Conservation (phyloP, 2,113 vertebrate species). For the Pomatorhinus ruficollis region DNA sequence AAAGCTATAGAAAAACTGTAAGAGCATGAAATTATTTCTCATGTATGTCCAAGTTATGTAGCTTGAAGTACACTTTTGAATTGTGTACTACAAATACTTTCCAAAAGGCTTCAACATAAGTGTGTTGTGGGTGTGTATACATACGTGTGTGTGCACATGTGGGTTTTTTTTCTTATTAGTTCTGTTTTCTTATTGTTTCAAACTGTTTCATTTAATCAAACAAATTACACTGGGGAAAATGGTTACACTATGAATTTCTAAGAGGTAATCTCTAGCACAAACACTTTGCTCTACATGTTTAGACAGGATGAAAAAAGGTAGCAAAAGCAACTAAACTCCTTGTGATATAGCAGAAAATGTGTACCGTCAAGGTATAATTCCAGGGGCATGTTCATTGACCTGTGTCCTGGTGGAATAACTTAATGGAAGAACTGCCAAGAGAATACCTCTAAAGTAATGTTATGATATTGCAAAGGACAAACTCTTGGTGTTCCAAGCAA, state of each 20-base stretch:
- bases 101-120: not conserved
- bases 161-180: not conserved
- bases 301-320: not conserved
- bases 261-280: not conserved
- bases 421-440: not conserved
- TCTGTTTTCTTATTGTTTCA: not conserved
- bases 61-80: not conserved
- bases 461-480: not conserved
- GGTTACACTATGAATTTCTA: not conserved
- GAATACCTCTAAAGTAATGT: not conserved
- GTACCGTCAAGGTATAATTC: not conserved
- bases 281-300: not conserved
- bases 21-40: not conserved
- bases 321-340: not conserved
- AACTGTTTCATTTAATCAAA: not conserved
- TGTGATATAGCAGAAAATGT: not conserved
- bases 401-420: not conserved
- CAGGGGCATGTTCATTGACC: not conserved
- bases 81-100: not conserved
- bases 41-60: not conserved
- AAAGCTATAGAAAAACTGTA: not conserved
- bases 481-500: not conserved
- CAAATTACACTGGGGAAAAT: not conserved
- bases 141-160: accelerated
- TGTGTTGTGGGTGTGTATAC: not conserved